A percentile compares a stretch with the other conserved stretches of the same genome.
These are phyloP conservation scores for Drosophila maculinotata DNA, from an alignment of 2,888 invertebrate genomes.

Conservation along the genomic window DNA sequence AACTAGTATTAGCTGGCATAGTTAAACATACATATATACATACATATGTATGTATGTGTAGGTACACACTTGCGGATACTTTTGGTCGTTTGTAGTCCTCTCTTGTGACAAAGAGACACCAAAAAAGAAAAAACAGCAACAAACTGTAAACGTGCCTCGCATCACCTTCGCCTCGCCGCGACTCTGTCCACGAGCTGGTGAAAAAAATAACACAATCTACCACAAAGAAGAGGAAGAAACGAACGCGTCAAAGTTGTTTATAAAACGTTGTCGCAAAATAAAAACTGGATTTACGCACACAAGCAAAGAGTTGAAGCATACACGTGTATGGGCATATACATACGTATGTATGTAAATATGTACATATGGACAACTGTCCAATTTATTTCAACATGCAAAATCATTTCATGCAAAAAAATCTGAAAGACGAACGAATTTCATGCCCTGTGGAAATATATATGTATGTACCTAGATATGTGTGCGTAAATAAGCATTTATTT, in stretches of 20 bases:
- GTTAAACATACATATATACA: conserved; percentile 14
- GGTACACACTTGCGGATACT: background rate
- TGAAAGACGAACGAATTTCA: conserved; percentile 24
- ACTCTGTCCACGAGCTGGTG: conserved; percentile 1
- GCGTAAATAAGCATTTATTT: background rate
- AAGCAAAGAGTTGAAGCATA: conserved; percentile 1
- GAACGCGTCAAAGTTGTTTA: conserved; percentile 34
- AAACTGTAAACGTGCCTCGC: conserved; percentile 47
- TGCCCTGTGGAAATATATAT: conserved; percentile 17
- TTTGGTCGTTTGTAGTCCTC: conserved; percentile 22
- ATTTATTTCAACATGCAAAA: conserved; percentile 31
- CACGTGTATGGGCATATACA: background rate
- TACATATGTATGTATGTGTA: background rate
- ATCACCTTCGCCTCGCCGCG: conserved; percentile 25
- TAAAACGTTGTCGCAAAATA: conserved; percentile 41
- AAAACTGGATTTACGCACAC: conserved; percentile 55
- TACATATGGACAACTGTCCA: background rate
- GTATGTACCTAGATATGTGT: conserved; percentile 10
- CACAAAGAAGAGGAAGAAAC: conserved; percentile 31
- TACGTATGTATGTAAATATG: background rate
- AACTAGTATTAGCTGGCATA: conserved; percentile 44
- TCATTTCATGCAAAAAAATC: conserved; percentile 40
- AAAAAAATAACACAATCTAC: conserved; percentile 17
- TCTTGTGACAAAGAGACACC: conserved; percentile 29
- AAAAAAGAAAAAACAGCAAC: conserved; percentile 9